Evolutionary conservation across 2,113 vertebrate species (phyloP).

Genomic region (Pterocles burchelli): DNA sequence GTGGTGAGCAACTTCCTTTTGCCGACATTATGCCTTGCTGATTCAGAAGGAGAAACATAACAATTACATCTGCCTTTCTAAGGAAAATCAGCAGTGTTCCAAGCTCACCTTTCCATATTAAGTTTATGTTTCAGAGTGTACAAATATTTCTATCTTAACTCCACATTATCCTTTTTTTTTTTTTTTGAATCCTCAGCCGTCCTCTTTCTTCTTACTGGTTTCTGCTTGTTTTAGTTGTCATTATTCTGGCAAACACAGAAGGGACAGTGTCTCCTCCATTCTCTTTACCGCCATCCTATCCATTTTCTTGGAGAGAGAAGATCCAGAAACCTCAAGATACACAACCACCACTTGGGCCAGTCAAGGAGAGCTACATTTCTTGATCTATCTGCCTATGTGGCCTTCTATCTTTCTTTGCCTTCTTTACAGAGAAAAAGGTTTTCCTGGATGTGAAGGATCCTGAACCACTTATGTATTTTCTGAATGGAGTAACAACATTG

Average conservation of each 20-base stretch:
- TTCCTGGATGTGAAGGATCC: not conserved
- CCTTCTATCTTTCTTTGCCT: not conserved
- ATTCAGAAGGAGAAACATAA: not conserved
- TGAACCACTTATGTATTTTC: not conserved
- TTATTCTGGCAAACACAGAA: not conserved
- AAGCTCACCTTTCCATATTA: not conserved
- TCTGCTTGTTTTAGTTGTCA: not conserved
- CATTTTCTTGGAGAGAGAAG: not conserved
- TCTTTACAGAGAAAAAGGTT: not conserved
- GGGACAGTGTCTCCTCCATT: not conserved
- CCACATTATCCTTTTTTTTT: not conserved
- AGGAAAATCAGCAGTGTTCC: not conserved
- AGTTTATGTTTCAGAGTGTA: not conserved
- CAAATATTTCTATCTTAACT: not conserved
- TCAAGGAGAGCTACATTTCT: not conserved
- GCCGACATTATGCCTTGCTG: not conserved
- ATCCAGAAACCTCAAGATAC: not conserved
- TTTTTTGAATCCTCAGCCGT: not conserved
- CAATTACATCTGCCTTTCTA: not conserved
- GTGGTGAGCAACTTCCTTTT: not conserved
- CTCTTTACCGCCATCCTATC: not conserved
- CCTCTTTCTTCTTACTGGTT: not conserved
- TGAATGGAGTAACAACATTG: not conserved
- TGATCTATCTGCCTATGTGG: not conserved
- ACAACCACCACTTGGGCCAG: not conserved